Percentiles rank a stretch among this genome's conserved stretches.
These are phyloP conservation scores for Taenioides sp. DNA, from an alignment of 2,797 vertebrate species.

Conservation along the genomic window DNA sequence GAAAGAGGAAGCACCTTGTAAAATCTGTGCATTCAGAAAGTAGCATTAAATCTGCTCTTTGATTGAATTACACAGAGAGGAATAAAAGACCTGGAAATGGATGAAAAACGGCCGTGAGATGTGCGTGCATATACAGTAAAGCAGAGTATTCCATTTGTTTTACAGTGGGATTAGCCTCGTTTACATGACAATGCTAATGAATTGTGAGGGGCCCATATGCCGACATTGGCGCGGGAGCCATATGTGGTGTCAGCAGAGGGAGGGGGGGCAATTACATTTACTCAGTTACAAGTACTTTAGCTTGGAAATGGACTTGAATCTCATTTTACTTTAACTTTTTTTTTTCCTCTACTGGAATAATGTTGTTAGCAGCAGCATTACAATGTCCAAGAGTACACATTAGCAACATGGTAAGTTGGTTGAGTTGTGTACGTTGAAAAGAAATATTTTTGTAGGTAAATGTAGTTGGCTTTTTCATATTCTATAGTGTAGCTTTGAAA, in stretches of 20 bases:
- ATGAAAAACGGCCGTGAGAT: constrained; percentile 30
- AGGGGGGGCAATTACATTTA: background rate
- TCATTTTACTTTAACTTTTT: background rate
- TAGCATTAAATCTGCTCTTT: constrained; percentile 8
- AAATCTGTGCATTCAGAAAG: constrained; percentile 6
- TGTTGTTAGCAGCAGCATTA: too few relatives aligned
- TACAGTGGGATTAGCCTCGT: constrained; percentile 58
- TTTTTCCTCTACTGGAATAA: too few relatives aligned
- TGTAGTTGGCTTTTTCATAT: too few relatives aligned
- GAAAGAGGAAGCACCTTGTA: constrained; percentile 8
- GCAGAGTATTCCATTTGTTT: constrained; percentile 59
- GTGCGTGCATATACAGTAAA: constrained; percentile 47
- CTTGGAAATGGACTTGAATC: background rate
- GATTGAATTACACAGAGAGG: constrained; percentile 27
- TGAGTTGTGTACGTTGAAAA: too few relatives aligned
- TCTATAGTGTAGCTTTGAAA: too few relatives aligned
- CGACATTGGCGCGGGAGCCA: constrained; percentile 50
- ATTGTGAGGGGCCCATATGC: constrained; percentile 64
- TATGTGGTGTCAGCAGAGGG: constrained; percentile 57
- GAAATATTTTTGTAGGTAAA: too few relatives aligned
- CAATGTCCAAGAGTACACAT: too few relatives aligned
- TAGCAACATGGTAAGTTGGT: too few relatives aligned
- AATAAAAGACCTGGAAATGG: constrained; percentile 15
- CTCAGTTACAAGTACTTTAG: constrained; percentile 3
- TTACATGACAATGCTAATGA: constrained; percentile 71